Conservation (phyloP, 2,888 invertebrate genomes). For the Volucella inflata region DNA sequence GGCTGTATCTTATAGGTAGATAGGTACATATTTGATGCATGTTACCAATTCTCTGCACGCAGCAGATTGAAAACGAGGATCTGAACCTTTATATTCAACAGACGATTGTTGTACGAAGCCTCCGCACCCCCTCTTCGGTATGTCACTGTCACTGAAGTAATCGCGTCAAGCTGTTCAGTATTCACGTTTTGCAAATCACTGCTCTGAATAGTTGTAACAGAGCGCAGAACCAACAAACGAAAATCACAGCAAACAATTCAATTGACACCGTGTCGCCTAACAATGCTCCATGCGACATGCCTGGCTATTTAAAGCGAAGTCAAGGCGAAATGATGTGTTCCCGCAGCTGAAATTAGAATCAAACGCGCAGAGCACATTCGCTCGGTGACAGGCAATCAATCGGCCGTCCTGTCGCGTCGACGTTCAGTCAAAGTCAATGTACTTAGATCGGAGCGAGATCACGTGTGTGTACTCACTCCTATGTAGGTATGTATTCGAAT, state of each 20-base stretch:
- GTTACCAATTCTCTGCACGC: constrained; percentile 57
- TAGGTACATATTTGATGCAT: constrained; percentile 50
- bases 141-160: constrained; percentile 58
- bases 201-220: constrained; percentile 38
- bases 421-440: constrained; percentile 71
- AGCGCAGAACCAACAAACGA: constrained; percentile 27
- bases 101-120: not conserved
- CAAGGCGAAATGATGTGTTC: constrained; percentile 71
- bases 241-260: constrained; percentile 68
- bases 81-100: constrained; percentile 20
- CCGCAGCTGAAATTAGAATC: constrained; percentile 68
- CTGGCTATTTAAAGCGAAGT: constrained; percentile 56
- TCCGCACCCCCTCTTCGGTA: constrained; percentile 17
- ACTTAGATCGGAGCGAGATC: constrained; percentile 54
- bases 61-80: constrained; percentile 45
- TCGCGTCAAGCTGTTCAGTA: constrained; percentile 61
- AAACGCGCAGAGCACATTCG: constrained; percentile 54
- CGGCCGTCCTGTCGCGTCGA: constrained; percentile 50
- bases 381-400: constrained; percentile 70
- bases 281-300: constrained; percentile 58
- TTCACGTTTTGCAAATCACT: constrained; percentile 70
- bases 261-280: constrained; percentile 70
- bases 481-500: constrained; percentile 4
- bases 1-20: constrained; percentile 10
- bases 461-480: not conserved